A percentile compares a stretch with the other conserved stretches of the same genome.
phyloP scores from a whole-genome alignment of 2,888 invertebrate genomes.

The Xestia xanthographa region DNA sequence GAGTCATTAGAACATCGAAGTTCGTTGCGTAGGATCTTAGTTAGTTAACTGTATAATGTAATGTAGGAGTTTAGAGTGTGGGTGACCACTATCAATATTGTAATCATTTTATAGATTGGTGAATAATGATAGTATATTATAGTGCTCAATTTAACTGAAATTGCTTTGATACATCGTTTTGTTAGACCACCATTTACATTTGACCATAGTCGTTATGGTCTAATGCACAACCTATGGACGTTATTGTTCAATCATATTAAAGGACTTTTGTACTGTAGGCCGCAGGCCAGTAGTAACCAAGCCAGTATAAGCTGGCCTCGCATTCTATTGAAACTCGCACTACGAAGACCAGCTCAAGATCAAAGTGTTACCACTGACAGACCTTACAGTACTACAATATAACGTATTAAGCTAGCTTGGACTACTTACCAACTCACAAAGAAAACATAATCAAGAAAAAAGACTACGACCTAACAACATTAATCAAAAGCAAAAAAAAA shows the following conservation, averaged over 20 bases:
- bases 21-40: slow-evolving; percentile 59
- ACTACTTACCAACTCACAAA: neutral
- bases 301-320: neutral
- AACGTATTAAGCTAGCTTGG: neutral
- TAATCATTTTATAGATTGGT: slow-evolving; percentile 4
- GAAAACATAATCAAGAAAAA: slow-evolving; percentile 24
- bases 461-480: slow-evolving; percentile 15
- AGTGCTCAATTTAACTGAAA: neutral
- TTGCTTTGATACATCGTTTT: neutral
- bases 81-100: slow-evolving; percentile 16
- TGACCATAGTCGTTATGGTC: neutral
- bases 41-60: slow-evolving; percentile 57
- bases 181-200: neutral
- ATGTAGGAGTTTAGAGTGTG: slow-evolving; percentile 16
- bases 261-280: neutral
- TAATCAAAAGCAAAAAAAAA: slow-evolving; percentile 44
- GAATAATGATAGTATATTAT: neutral
- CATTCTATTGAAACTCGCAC: neutral
- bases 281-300: neutral
- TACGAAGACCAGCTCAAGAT: neutral
- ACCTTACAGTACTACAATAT: neutral
- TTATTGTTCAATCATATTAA: neutral
- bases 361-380: neutral
- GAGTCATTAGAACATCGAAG: slow-evolving; percentile 78
- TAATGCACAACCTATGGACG: neutral